Evolutionary conservation across 2,797 vertebrate species (phyloP).

Genomic region (Poeciliopsis presidionis): DNA sequence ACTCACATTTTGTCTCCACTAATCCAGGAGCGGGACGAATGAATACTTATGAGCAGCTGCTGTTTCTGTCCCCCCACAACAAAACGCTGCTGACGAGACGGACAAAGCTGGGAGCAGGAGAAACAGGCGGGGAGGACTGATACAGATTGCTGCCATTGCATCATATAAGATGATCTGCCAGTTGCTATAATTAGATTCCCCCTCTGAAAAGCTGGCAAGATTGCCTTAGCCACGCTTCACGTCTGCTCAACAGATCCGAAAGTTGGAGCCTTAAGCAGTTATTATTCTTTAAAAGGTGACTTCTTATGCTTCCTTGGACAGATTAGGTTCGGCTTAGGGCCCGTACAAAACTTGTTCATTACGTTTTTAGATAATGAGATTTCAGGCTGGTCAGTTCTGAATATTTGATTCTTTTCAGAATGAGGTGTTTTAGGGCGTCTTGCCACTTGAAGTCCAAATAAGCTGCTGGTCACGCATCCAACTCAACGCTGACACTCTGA

Average conservation of each 20-base stretch:
- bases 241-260: slow-evolving; percentile 42
- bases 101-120: slow-evolving; percentile 20
- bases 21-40: slow-evolving; percentile 66
- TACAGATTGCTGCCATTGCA: slow-evolving; percentile 60
- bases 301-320: no score
- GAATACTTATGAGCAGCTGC: slow-evolving; percentile 75
- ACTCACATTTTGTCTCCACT: slow-evolving; percentile 54
- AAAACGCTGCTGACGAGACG: slow-evolving; percentile 35
- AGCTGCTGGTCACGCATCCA: no score
- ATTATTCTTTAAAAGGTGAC: slow-evolving; percentile 4
- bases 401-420: no score
- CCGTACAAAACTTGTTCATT: no score
- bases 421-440: no score
- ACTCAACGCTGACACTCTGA: no score
- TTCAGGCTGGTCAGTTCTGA: no score
- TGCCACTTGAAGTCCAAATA: no score
- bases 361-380: no score
- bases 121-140: slow-evolving; percentile 26
- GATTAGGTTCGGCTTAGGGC: no score
- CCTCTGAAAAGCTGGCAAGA: slow-evolving; percentile 51
- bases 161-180: slow-evolving; percentile 66
- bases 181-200: slow-evolving; percentile 68
- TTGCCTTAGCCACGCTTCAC: slow-evolving; percentile 46
- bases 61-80: slow-evolving; percentile 42
- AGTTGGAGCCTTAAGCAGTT: slow-evolving; percentile 24